Conservation (phyloP, 2,797 vertebrate genomes). For the Halcyon badia region DNA sequence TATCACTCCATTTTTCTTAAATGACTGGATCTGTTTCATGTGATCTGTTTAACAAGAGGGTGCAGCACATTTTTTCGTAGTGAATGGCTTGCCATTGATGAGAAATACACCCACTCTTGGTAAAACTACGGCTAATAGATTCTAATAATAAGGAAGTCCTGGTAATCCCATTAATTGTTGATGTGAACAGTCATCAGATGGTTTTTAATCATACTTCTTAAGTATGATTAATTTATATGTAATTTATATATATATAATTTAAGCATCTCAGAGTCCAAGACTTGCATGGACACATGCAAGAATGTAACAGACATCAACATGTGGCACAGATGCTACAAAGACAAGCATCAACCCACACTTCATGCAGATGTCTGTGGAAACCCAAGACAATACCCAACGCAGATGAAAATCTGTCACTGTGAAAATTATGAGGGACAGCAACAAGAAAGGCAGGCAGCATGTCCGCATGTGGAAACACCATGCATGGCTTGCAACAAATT, state of each 20-base stretch:
- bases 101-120: conserved; percentile 21
- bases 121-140: conserved; percentile 15
- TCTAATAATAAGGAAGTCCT: conserved; percentile 22
- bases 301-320: neutral
- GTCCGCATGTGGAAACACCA: accelerated
- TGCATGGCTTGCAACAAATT: neutral
- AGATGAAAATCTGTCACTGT: neutral
- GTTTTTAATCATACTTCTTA: neutral
- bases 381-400: neutral
- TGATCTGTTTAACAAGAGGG: conserved; percentile 38
- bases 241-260: too few relatives aligned
- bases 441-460: neutral
- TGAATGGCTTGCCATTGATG: neutral
- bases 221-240: too few relatives aligned
- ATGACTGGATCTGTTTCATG: neutral
- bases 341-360: neutral
- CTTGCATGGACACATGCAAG: neutral
- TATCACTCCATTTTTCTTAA: neutral
- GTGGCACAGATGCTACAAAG: neutral
- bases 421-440: neutral
- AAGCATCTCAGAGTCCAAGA: neutral
- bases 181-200: neutral
- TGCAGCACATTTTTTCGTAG: conserved; percentile 36
- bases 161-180: neutral
- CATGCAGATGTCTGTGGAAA: neutral